Base-by-base conservation (phyloP, 1,140 invertebrate species). In the Nebria ingens region DNA sequence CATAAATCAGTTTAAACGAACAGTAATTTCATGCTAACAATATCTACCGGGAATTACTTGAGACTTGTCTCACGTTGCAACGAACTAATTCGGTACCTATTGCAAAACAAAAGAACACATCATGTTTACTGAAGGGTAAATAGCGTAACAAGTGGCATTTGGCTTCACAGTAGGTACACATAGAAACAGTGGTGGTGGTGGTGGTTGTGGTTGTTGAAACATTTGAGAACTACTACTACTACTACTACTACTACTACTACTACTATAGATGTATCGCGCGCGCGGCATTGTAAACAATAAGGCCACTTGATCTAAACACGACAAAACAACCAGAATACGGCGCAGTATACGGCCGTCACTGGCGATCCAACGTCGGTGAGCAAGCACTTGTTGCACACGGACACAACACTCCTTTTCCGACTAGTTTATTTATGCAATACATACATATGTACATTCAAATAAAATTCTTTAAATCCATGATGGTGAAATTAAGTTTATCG, bases 1-100 rank as follows among this genome's bases (percentile, higher is more conserved):
- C 53, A 54, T 56, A 55, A 60, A 63, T 65, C n/a, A n/a, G n/a
- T n/a, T n/a, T n/a, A n/a, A 62, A 62, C 56, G 56, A 63, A 63
- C 58, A 55, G 58, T 64, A n/a, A 58, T 64, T 61, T 55, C 60
- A 61, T 64, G 64, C 62, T 64, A 63, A 65, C 61, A 59, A 64
- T 53, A 62, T 64, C 64, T 62, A 59, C 55, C 55, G 62, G 61
- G 62, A 65, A 63, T 65, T 60, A 56, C 54, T 58, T 53, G 52
- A 52, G 59, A 54, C 54, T 58, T 62, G 62, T 63, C 19, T 57
- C 52, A 55, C 53, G 49, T 56, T 58, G 59, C 57, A 54, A 21
- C 20, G 19, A 50, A 57, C 53, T 29, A 34, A 34, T 34, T 34
- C 25, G n/a, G 25, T 34, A 34, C n/a, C 25, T 34, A 34, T 9